These are phyloP conservation scores for Macrophya annulata DNA, from an alignment of 2,888 invertebrate genomes.

Conservation along the genomic window DNA sequence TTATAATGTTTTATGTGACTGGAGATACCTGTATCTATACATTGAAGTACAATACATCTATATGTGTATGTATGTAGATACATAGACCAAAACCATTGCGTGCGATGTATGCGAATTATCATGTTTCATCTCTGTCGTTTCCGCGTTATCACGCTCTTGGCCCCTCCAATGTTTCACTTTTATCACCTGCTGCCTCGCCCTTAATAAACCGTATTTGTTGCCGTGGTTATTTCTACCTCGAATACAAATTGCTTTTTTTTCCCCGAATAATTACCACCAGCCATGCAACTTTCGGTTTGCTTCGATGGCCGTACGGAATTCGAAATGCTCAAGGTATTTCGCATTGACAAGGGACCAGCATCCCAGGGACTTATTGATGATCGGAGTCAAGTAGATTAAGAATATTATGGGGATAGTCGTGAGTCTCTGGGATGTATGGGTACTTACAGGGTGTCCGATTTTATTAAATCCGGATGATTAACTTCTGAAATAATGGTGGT, in stretches of 20 bases:
- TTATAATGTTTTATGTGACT: neutral
- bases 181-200: constrained; percentile 44
- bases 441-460: neutral
- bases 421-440: neutral
- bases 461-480: neutral
- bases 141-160: constrained; percentile 30
- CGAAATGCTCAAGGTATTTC: constrained; percentile 33
- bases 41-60: neutral
- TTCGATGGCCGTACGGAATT: neutral
- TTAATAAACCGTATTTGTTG: constrained; percentile 43
- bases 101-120: constrained; percentile 36
- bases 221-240: constrained; percentile 33
- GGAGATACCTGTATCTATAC: neutral
- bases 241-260: constrained; percentile 38
- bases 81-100: constrained; percentile 3
- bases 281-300: constrained; percentile 35
- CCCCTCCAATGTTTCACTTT: constrained; percentile 51
- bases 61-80: neutral
- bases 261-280: constrained; percentile 20
- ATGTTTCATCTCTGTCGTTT: constrained; percentile 41
- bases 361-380: neutral
- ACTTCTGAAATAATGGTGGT: constrained; percentile 2
- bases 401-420: neutral
- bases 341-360: constrained; percentile 5
- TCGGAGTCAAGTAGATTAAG: constrained; percentile 1